A percentile compares a stretch with the other conserved stretches of the same genome.
phyloP scores from a whole-genome alignment of 2,113 vertebrate genomes.

The Seriola dumerili region DNA sequence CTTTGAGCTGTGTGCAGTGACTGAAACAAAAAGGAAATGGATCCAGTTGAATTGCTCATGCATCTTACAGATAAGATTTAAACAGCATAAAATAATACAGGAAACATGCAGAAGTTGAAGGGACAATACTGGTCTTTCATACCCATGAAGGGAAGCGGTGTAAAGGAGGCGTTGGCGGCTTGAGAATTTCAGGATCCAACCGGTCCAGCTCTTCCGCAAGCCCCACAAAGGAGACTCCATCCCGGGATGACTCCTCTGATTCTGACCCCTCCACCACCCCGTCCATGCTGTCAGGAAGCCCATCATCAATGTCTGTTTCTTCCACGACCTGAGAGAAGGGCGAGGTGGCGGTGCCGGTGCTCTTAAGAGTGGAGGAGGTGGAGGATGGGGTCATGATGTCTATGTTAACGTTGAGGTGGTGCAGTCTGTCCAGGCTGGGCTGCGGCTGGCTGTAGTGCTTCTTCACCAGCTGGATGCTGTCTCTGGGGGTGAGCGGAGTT shows the following conservation, averaged over 20 bases:
- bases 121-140: slow-evolving; percentile 7
- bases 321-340: slow-evolving; percentile 80
- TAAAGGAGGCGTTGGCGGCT: slow-evolving; percentile 91
- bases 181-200: slow-evolving; percentile 80
- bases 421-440: slow-evolving; percentile 81
- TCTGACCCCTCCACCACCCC: slow-evolving; percentile 78
- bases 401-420: slow-evolving; percentile 79
- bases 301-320: slow-evolving; percentile 91
- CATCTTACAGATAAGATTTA: background rate
- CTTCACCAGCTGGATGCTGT: slow-evolving; percentile 92
- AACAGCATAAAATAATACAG: background rate
- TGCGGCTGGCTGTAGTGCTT: slow-evolving; percentile 93
- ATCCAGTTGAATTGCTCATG: background rate
- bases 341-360: slow-evolving; percentile 51
- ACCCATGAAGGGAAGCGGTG: slow-evolving; percentile 94
- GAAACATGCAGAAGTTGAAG: background rate
- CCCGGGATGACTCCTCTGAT: slow-evolving; percentile 39
- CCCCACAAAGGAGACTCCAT: slow-evolving; percentile 74
- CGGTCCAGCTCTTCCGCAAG: slow-evolving; percentile 79
- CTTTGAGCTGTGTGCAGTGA: background rate
- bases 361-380: slow-evolving; percentile 68
- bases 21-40: background rate
- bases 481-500: slow-evolving; percentile 85
- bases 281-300: slow-evolving; percentile 86
- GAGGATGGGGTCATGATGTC: slow-evolving; percentile 77